Percentiles rank a stretch among this genome's conserved stretches.
Evolutionary conservation across 2,113 vertebrate genomes (phyloP).

Genomic region (Epinephelus cyanopodus): DNA sequence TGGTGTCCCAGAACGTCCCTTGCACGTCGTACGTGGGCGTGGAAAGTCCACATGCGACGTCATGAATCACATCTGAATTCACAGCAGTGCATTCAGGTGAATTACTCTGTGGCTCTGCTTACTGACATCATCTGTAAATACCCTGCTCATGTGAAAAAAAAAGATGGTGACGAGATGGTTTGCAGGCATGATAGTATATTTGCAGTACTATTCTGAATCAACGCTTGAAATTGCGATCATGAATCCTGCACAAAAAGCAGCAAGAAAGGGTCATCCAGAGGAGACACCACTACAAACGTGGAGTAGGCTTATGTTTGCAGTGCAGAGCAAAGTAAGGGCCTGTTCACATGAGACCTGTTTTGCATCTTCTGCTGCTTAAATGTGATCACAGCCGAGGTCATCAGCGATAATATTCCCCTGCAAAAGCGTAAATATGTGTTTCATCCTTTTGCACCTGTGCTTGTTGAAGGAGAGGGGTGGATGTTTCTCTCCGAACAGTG

Average conservation of each 20-base stretch:
- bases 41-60: background rate
- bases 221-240: background rate
- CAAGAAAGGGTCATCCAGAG: background rate
- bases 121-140: background rate
- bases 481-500: background rate
- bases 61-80: background rate
- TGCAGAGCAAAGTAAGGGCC: background rate
- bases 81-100: background rate
- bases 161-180: background rate
- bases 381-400: background rate
- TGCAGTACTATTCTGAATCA: background rate
- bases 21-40: too few relatives aligned
- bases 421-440: background rate
- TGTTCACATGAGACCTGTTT: background rate
- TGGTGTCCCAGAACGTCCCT: too few relatives aligned
- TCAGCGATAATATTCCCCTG: background rate
- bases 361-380: background rate
- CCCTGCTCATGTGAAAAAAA: background rate
- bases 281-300: background rate
- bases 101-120: background rate
- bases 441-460: background rate
- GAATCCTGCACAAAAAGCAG: background rate
- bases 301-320: background rate
- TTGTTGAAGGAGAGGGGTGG: background rate
- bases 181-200: background rate